Conservation (phyloP, 2,888 invertebrate species). For the Zootermopsis nevadensis region DNA sequence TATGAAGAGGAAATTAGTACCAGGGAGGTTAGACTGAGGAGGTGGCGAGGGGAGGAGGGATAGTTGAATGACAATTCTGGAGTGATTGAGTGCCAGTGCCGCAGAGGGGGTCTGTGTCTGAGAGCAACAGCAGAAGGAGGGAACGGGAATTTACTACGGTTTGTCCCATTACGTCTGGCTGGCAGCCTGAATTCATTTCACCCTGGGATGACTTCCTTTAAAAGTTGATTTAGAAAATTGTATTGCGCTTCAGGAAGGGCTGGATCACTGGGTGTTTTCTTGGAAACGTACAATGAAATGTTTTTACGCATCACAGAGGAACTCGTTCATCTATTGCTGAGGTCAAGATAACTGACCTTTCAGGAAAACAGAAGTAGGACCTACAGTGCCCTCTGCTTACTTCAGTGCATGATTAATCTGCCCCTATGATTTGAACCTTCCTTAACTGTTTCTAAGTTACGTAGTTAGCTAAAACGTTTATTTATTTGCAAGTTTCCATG, state of each 20-base stretch:
- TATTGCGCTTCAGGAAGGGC: background rate
- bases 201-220: constrained; percentile 38
- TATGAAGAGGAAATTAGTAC: constrained; percentile 44
- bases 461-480: too few relatives aligned
- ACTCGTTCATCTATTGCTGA: background rate
- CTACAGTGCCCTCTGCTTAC: too few relatives aligned
- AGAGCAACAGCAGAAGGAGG: background rate
- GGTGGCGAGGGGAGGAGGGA: too few relatives aligned
- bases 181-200: constrained; percentile 10
- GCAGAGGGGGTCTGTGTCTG: background rate
- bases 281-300: background rate
- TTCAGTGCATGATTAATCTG: too few relatives aligned
- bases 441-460: too few relatives aligned
- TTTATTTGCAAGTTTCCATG: too few relatives aligned
- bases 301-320: background rate
- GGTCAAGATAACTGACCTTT: too few relatives aligned
- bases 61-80: background rate
- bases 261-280: too few relatives aligned
- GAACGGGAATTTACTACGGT: constrained; percentile 20
- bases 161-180: constrained; percentile 11
- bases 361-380: too few relatives aligned
- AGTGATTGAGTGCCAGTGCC: background rate
- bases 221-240: constrained; percentile 34
- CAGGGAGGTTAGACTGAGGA: background rate
- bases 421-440: too few relatives aligned